Evolutionary conservation across 2,888 invertebrate genomes (phyloP).

Genomic region (Germaria angustata): DNA sequence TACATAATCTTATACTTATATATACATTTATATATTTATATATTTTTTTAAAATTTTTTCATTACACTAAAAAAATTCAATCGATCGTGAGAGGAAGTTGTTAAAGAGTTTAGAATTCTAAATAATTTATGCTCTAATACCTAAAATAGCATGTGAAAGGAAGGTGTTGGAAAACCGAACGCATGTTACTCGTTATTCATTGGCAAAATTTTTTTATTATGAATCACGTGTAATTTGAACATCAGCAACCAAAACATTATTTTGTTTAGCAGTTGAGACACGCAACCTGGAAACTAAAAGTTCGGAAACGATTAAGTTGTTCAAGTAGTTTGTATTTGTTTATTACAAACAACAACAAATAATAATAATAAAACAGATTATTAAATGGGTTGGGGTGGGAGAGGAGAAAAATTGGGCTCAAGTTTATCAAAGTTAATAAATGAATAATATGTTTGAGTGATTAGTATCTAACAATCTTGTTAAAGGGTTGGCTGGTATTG

Average conservation of each 20-base stretch:
- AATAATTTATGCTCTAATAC: slow-evolving; percentile 20
- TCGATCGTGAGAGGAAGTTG: background rate
- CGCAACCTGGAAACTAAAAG: slow-evolving; percentile 8
- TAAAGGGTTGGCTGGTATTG: background rate
- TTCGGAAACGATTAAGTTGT: slow-evolving; percentile 12
- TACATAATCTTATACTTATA: too few relatives aligned
- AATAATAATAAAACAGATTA: too few relatives aligned
- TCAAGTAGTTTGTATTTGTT: slow-evolving; percentile 10
- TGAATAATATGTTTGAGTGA: background rate
- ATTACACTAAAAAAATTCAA: background rate
- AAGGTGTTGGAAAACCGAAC: slow-evolving; percentile 17
- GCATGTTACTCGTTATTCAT: slow-evolving; percentile 22
- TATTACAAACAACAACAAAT: background rate
- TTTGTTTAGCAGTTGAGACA: background rate
- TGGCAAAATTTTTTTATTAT: slow-evolving; percentile 1
- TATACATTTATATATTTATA: too few relatives aligned
- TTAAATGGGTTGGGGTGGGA: too few relatives aligned
- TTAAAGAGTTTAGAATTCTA: background rate
- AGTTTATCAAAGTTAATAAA: background rate
- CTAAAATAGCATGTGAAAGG: background rate
- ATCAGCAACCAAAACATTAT: background rate
- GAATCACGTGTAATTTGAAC: slow-evolving; percentile 22
- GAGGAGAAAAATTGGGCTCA: slow-evolving; percentile 6
- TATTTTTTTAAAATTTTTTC: too few relatives aligned
- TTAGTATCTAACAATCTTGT: background rate